Evolutionary conservation across 2,797 vertebrate genomes (phyloP).

Genomic region (Spinibarbus caldwelli): DNA sequence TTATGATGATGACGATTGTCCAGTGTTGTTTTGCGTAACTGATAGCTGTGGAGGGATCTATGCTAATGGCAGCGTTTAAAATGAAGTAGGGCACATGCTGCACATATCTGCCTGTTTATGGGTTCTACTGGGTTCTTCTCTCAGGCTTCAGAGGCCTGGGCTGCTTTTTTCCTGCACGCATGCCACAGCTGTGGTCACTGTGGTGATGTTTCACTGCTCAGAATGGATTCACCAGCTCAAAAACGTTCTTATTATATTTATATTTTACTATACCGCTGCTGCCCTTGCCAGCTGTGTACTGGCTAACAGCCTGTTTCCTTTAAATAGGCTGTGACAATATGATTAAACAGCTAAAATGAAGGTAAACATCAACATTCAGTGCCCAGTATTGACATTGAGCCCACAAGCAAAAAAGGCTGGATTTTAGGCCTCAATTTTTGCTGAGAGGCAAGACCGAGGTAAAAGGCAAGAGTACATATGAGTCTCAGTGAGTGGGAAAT

Average conservation of each 20-base stretch:
- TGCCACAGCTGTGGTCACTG: constrained; percentile 84
- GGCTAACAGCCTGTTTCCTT: constrained; percentile 63
- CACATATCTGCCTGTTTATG: constrained; percentile 49
- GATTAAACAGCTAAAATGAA: constrained; percentile 68
- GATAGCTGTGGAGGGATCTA: constrained; percentile 2
- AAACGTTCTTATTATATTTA: constrained; percentile 90
- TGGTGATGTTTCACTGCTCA: constrained; percentile 88
- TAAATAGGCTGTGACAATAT: constrained; percentile 74
- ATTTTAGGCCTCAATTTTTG: constrained; percentile 53
- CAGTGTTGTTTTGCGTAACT: constrained; percentile 10
- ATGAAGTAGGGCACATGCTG: constrained; percentile 47
- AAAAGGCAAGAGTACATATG: constrained; percentile 1
- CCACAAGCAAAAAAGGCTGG: constrained; percentile 40
- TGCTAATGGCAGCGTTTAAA: constrained; percentile 49
- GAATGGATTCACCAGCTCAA: constrained; percentile 89
- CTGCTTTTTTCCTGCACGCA: constrained; percentile 71
- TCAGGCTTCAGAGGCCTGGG: constrained; percentile 57
- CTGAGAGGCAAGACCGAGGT: constrained; percentile 27
- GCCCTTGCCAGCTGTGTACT: constrained; percentile 78
- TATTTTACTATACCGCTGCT: constrained; percentile 86
- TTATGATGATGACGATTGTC: background rate
- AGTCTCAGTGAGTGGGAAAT: constrained; percentile 24
- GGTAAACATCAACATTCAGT: constrained; percentile 67
- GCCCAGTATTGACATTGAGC: constrained; percentile 54
- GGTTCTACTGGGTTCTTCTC: constrained; percentile 64